These are phyloP conservation scores for Cantharis flavilabris DNA, from an alignment of 2,888 invertebrate species.

Conservation along the genomic window DNA sequence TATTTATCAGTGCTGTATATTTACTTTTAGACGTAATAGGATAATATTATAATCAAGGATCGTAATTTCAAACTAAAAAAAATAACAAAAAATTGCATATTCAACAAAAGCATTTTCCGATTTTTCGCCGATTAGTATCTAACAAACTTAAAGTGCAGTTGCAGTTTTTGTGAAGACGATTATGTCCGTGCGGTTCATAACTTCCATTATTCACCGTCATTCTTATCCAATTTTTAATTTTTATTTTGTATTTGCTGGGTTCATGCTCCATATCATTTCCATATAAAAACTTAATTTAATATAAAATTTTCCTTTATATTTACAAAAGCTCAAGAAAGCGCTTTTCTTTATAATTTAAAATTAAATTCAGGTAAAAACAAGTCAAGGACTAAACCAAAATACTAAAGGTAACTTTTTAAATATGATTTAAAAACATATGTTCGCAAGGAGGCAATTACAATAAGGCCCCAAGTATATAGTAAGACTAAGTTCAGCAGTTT, in stretches of 20 bases:
- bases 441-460: background rate
- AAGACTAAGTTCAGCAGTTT: background rate
- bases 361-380: background rate
- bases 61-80: no score
- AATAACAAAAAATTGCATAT: no score
- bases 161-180: background rate
- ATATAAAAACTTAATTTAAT: background rate
- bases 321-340: no score
- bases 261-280: background rate
- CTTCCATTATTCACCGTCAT: background rate
- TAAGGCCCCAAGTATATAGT: background rate
- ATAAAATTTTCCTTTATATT: background rate
- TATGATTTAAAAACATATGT: background rate
- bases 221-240: background rate
- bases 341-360: background rate
- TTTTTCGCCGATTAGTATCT: background rate
- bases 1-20: no score
- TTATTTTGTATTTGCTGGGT: background rate
- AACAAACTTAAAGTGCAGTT: background rate
- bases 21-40: no score
- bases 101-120: no score
- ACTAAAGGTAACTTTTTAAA: background rate
- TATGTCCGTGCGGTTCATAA: background rate
- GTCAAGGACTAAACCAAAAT: background rate
- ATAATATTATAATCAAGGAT: no score